Percentiles rank a stretch among this genome's conserved stretches.
Conservation (phyloP, 2,113 vertebrate species). For the Psilopsiagon aurifrons region DNA sequence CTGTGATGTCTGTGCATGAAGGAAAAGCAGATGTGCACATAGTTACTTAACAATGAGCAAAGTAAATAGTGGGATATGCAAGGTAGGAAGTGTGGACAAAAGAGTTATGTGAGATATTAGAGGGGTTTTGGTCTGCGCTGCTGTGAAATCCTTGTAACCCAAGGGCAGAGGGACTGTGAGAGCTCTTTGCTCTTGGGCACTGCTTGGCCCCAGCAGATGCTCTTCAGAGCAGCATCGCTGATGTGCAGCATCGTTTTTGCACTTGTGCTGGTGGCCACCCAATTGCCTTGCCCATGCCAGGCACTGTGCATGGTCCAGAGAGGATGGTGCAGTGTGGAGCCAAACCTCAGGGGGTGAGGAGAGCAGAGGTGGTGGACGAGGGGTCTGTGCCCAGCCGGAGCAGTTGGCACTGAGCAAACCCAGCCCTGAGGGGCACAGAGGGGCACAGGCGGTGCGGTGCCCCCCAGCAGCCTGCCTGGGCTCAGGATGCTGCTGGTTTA, state of each 20-base stretch:
- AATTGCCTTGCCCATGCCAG: not conserved
- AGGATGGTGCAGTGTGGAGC: not conserved
- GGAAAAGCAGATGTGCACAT: not conserved
- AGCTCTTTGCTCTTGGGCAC: not conserved
- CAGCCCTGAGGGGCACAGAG: rapidly evolving
- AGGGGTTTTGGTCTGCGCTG: not conserved
- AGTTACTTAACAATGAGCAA: not conserved
- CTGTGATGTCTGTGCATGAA: not conserved
- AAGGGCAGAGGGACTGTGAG: not conserved
- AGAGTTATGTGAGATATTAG: rapidly evolving
- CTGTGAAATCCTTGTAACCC: not conserved
- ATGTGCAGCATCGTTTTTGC: not conserved
- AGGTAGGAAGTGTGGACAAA: not conserved
- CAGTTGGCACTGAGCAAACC: rapidly evolving
- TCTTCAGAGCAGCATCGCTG: not conserved
- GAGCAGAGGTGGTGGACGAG: not conserved
- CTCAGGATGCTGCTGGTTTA: not conserved
- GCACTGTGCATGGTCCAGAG: rapidly evolving
- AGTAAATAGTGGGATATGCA: not conserved
- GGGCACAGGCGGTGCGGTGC: not conserved
- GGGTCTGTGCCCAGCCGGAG: no score
- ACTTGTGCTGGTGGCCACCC: rapidly evolving
- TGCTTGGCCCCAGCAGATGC: not conserved
- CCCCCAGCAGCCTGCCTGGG: not conserved
- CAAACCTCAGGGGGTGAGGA: rapidly evolving